phyloP scores from a whole-genome alignment of 2,888 invertebrate genomes.

The Nomada ferruginata region DNA sequence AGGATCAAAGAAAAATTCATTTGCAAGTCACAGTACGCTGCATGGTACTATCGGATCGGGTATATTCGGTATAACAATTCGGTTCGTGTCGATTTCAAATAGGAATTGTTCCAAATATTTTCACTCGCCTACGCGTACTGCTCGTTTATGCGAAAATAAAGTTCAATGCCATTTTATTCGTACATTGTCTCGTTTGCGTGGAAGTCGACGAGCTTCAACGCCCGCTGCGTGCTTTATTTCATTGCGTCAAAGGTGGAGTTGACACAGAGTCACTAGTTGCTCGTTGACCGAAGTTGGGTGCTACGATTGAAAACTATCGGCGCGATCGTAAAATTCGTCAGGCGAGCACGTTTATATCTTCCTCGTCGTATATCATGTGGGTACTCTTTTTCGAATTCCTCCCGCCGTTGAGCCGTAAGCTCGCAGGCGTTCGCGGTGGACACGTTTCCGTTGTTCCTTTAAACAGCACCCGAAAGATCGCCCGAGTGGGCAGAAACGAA shows the following conservation, averaged over 20 bases:
- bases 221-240: too few relatives aligned
- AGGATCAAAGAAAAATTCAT: too few relatives aligned
- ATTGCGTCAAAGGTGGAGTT: background rate
- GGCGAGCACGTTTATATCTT: background rate
- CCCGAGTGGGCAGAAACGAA: background rate
- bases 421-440: background rate
- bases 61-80: too few relatives aligned
- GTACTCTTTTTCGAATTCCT: background rate
- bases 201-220: background rate
- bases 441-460: background rate
- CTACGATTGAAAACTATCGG: background rate
- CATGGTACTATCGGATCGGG: too few relatives aligned
- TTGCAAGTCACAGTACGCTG: too few relatives aligned
- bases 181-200: background rate
- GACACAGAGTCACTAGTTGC: background rate
- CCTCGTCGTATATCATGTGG: background rate
- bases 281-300: background rate
- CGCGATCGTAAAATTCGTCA: background rate
- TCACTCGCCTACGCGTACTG: too few relatives aligned
- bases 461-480: background rate
- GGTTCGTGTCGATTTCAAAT: too few relatives aligned
- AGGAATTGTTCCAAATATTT: too few relatives aligned
- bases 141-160: too few relatives aligned
- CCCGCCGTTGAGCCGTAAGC: background rate
- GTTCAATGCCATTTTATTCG: too few relatives aligned